phyloP scores from a whole-genome alignment of 2,888 invertebrate genomes.

The Pseudolycoriella hygida region DNA sequence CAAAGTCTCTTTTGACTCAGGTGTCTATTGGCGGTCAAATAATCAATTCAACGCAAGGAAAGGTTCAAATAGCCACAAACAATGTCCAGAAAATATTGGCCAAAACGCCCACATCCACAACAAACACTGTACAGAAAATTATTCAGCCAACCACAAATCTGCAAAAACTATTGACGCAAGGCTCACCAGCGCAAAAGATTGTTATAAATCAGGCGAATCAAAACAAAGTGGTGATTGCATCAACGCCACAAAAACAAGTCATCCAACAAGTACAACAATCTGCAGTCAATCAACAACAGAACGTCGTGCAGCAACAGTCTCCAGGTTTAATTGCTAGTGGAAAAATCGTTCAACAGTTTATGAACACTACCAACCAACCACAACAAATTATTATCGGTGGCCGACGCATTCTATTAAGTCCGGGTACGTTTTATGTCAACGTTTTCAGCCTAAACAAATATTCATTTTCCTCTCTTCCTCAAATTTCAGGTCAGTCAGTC shows the following conservation, averaged over 20 bases:
- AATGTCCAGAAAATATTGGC: constrained; percentile 8
- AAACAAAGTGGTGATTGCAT: constrained; percentile 24
- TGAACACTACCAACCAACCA: constrained; percentile 24
- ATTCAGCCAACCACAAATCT: constrained; percentile 15
- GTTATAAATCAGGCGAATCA: constrained; percentile 16
- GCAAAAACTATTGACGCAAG: constrained; percentile 24
- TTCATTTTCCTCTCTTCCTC: constrained; percentile 21
- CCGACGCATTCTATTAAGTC: constrained; percentile 26
- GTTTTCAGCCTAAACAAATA: constrained; percentile 19
- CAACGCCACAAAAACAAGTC: constrained; percentile 14
- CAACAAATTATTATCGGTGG: constrained; percentile 29
- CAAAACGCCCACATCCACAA: constrained; percentile 5
- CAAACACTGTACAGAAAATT: constrained; percentile 9
- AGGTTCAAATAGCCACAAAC: background rate
- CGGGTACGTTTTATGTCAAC: constrained; percentile 17
- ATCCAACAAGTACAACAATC: background rate
- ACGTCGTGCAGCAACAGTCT: constrained; percentile 8
- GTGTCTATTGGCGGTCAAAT: constrained; percentile 8
- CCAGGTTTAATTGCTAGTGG: constrained; percentile 12
- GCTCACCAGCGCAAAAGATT: constrained; percentile 26
- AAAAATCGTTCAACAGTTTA: constrained; percentile 28
- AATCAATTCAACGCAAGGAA: constrained; percentile 7
- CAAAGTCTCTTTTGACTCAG: too few relatives aligned
- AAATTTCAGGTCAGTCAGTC: constrained; percentile 17
- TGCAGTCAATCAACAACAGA: constrained; percentile 2